Evolutionary conservation across 2,888 invertebrate species (phyloP).

Genomic region (Chrysomela aeneicollis): DNA sequence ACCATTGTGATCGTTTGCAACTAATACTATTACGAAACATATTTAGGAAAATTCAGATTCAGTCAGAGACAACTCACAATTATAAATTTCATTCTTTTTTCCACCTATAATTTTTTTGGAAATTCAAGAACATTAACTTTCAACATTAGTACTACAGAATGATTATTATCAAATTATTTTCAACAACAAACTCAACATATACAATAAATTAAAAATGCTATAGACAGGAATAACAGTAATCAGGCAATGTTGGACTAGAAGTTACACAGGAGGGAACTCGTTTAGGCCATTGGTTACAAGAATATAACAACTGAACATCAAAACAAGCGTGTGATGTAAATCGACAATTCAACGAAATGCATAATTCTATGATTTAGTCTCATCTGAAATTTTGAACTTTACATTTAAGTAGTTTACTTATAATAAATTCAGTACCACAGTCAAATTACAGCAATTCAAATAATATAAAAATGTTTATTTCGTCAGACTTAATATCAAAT

Average conservation of each 20-base stretch:
- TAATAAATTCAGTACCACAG: neutral
- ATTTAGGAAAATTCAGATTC: neutral
- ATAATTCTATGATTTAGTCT: neutral
- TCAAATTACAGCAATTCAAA: neutral
- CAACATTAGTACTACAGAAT: constrained; percentile 2
- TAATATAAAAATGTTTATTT: neutral
- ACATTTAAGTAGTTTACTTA: neutral
- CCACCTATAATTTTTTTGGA: neutral
- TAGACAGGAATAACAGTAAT: constrained; percentile 52
- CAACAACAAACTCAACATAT: constrained; percentile 46
- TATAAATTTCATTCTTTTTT: neutral
- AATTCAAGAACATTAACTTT: constrained; percentile 15
- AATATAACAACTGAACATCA: constrained; percentile 36
- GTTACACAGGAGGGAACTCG: constrained; percentile 62
- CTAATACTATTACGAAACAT: neutral
- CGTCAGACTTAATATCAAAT: too few relatives aligned
- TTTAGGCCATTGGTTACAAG: constrained; percentile 60
- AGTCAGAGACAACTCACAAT: neutral
- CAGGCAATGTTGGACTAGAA: constrained; percentile 60
- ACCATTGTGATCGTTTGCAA: too few relatives aligned
- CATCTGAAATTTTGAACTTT: neutral
- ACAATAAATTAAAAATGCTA: constrained; percentile 45
- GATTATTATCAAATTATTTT: constrained; percentile 29
- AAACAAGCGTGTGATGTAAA: constrained; percentile 16
- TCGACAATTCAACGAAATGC: neutral